Evolutionary conservation across 2,888 invertebrate genomes (phyloP).

Genomic region (Lasioglossum marginatum): DNA sequence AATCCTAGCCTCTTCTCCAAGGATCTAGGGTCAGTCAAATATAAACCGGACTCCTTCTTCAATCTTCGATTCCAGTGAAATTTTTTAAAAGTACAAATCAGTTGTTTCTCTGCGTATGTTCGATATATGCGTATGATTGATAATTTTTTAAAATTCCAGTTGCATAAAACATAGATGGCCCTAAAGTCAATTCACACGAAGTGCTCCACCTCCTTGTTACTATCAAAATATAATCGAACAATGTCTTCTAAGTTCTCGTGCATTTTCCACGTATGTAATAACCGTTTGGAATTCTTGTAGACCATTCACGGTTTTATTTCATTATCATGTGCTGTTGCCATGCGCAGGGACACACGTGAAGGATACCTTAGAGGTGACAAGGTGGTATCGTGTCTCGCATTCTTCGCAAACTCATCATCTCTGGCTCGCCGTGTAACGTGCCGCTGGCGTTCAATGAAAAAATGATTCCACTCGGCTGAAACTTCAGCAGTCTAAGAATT

Average conservation of each 20-base stretch:
- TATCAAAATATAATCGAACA: too few species aligned
- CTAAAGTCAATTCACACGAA: neutral
- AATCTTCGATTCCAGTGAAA: neutral
- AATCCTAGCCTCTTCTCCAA: neutral
- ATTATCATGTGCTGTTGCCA: constrained; percentile 19
- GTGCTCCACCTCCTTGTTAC: too few species aligned
- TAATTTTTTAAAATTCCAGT: neutral
- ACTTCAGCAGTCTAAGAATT: neutral
- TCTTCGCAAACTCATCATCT: constrained; percentile 29
- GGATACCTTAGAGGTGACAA: constrained; percentile 42
- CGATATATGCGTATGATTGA: neutral
- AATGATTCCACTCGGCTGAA: constrained; percentile 18
- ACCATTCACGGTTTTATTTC: constrained; percentile 5
- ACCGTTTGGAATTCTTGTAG: neutral
- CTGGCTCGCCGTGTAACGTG: neutral
- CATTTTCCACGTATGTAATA: neutral
- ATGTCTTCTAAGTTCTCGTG: neutral
- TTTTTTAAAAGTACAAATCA: neutral
- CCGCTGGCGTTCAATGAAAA: constrained; percentile 2
- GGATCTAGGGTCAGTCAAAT: neutral
- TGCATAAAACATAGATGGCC: neutral
- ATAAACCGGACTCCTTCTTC: neutral
- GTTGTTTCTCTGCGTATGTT: neutral
- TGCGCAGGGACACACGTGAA: constrained; percentile 46
- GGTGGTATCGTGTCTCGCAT: constrained; percentile 39